Evolutionary conservation across 2,888 invertebrate genomes (phyloP).

Genomic region (Sceliomorpha sp.): DNA sequence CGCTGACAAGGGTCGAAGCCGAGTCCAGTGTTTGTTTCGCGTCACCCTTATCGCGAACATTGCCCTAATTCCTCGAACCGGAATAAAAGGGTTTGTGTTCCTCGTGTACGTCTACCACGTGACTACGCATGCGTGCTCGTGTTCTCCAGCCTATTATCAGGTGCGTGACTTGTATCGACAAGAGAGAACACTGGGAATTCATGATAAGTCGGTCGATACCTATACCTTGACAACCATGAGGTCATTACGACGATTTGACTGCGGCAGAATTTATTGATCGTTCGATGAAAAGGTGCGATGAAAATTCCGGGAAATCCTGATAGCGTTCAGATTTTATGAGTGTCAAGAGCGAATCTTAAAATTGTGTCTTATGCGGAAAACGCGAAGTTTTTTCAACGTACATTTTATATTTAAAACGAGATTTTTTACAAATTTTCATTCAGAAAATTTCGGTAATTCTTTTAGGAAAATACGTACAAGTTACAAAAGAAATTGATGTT

Average conservation of each 20-base stretch:
- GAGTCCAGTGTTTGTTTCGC: slow-evolving; percentile 58
- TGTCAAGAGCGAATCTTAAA: no score
- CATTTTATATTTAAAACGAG: no score
- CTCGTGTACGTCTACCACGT: slow-evolving; percentile 35
- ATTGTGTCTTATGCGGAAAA: no score
- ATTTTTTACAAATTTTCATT: no score
- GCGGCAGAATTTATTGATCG: slow-evolving; percentile 22
- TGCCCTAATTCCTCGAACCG: slow-evolving; percentile 64
- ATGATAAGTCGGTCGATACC: slow-evolving; percentile 38
- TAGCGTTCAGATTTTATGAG: no score
- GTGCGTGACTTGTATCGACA: slow-evolving; percentile 53
- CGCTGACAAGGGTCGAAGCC: slow-evolving; percentile 64
- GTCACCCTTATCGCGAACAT: slow-evolving; percentile 64
- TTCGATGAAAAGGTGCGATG: slow-evolving; percentile 5
- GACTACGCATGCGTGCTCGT: slow-evolving; percentile 53
- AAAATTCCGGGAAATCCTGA: background rate
- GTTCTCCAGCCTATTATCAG: slow-evolving; percentile 44
- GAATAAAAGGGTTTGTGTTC: slow-evolving; percentile 58
- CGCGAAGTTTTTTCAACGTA: no score
- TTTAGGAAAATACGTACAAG: no score
- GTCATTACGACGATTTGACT: slow-evolving; percentile 32
- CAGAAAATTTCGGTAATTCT: no score
- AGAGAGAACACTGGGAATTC: slow-evolving; percentile 28
- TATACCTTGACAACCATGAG: slow-evolving; percentile 24
- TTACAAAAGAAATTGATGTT: no score